Percentiles rank a stretch among this genome's conserved stretches.
These are phyloP conservation scores for Pseudochirops corinnae DNA, from an alignment of 2,797 vertebrate genomes.

Conservation along the genomic window DNA sequence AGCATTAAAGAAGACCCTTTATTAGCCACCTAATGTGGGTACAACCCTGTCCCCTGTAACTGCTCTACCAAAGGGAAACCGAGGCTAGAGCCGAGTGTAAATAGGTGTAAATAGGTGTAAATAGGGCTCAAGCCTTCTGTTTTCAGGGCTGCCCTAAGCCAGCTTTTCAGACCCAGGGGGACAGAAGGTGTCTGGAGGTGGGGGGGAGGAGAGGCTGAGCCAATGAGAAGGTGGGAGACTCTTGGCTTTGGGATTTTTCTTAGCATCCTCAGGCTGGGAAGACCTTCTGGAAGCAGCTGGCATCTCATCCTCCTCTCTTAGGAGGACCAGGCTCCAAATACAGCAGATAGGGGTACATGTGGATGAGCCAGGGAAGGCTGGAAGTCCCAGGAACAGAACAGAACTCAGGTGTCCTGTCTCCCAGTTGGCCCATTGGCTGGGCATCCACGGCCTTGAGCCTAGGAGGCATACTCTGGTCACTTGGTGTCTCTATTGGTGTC, in stretches of 20 bases:
- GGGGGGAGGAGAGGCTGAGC: not conserved
- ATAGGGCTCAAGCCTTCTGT: not conserved
- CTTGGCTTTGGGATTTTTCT: not conserved
- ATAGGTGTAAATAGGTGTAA: not conserved
- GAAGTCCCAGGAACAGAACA: not conserved
- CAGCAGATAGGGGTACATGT: not conserved
- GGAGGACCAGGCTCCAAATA: not conserved
- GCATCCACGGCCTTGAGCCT: not conserved
- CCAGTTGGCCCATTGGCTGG: not conserved
- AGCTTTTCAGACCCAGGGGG: not conserved
- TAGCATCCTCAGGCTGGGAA: not conserved
- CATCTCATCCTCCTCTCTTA: not conserved
- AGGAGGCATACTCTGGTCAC: not conserved
- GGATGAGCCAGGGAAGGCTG: not conserved
- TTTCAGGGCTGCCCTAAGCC: not conserved
- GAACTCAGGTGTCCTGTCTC: not conserved
- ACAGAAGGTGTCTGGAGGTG: not conserved
- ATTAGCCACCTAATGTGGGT: not conserved
- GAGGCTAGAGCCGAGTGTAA: not conserved
- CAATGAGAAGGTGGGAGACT: not conserved
- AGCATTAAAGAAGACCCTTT: not conserved
- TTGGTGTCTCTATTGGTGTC: not conserved
- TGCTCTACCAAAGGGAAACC: not conserved
- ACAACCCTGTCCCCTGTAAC: not conserved
- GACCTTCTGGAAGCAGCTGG: not conserved